Conservation (phyloP, 2,888 invertebrate species). For the Chorisops tibialis region DNA sequence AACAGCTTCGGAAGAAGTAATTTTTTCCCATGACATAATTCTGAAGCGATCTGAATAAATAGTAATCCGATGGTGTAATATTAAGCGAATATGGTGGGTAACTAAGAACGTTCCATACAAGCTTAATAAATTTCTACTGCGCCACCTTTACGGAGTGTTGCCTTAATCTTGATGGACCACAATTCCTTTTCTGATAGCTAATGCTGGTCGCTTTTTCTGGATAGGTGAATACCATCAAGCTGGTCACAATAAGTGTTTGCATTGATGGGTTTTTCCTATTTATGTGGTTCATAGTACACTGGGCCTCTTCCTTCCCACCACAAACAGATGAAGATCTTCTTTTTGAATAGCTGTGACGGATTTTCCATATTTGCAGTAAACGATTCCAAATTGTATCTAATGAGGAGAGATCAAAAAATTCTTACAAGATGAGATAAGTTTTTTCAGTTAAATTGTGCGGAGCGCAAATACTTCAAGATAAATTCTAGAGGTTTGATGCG, state of each 20-base stretch:
- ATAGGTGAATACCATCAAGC: slow-evolving; percentile 4
- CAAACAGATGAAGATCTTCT: neutral
- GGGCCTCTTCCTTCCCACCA: neutral
- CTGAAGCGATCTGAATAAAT: slow-evolving; percentile 7
- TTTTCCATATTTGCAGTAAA: neutral
- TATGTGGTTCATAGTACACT: neutral
- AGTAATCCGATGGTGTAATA: slow-evolving; percentile 10
- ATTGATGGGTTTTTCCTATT: neutral
- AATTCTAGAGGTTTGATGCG: too few relatives aligned
- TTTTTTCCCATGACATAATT: neutral
- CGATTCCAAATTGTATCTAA: too few relatives aligned
- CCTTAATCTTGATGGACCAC: slow-evolving; percentile 10
- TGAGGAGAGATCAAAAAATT: too few relatives aligned
- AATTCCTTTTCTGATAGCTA: slow-evolving; percentile 21
- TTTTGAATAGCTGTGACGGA: neutral
- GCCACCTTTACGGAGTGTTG: slow-evolving; percentile 4
- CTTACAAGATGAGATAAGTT: too few relatives aligned
- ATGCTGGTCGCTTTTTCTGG: slow-evolving; percentile 1
- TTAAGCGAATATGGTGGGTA: neutral
- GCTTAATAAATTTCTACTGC: neutral
- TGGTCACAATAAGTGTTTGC: neutral
- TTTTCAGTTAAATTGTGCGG: too few relatives aligned
- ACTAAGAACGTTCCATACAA: neutral
- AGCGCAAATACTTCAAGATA: too few relatives aligned
- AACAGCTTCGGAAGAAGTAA: neutral